phyloP scores from a whole-genome alignment of 2,888 invertebrate species.

The Coelinius sp. region DNA sequence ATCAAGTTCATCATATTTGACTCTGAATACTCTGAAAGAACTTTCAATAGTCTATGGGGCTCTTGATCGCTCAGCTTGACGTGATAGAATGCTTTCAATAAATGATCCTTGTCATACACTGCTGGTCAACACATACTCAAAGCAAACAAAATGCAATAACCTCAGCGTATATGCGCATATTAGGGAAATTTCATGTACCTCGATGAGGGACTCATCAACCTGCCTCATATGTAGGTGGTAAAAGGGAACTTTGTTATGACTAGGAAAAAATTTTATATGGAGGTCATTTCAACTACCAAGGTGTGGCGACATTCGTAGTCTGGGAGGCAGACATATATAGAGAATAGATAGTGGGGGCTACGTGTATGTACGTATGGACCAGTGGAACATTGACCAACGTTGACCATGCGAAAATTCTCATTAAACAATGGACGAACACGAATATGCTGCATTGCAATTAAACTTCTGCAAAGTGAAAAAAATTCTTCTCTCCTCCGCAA shows the following conservation, averaged over 20 bases:
- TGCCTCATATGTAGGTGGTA: not conserved
- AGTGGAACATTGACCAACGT: conserved; percentile 31
- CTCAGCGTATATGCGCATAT: not conserved
- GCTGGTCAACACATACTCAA: not conserved
- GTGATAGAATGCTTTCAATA: not conserved
- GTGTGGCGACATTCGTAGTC: conserved; percentile 16
- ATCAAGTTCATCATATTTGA: not conserved
- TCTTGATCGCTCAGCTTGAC: not conserved
- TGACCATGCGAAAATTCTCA: conserved; percentile 33
- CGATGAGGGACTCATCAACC: not conserved
- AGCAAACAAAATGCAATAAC: conserved; percentile 10
- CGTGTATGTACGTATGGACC: not conserved
- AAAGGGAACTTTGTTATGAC: conserved; percentile 2
- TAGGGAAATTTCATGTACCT: conserved; percentile 11
- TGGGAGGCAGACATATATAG: conserved; percentile 4
- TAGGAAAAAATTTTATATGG: conserved; percentile 1
- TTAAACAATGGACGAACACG: conserved; percentile 29
- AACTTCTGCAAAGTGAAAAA: conserved; percentile 15
- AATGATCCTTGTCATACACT: conserved; percentile 14
- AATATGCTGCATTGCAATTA: conserved; percentile 32
- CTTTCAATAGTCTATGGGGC: not conserved
- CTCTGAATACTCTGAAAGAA: not conserved
- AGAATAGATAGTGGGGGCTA: conserved; percentile 27
- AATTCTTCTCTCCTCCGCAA: not conserved
- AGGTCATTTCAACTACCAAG: conserved; percentile 5